Conservation (phyloP, 2,888 invertebrate genomes). For the Trichopria drosophilae region DNA sequence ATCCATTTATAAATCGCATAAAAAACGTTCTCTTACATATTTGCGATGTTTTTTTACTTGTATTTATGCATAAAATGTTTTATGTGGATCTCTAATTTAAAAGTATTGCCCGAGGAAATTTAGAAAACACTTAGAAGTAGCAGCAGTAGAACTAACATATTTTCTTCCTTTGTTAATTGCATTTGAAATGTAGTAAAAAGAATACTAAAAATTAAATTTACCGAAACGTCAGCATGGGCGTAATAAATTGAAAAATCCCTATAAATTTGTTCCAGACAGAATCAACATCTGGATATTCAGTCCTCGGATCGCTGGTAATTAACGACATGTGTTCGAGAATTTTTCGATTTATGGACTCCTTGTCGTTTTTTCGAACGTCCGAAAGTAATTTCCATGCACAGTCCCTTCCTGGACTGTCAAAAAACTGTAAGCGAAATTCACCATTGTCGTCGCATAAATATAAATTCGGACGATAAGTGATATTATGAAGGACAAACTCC, state of each 20-base stretch:
- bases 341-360: slow-evolving; percentile 61
- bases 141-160: too few species aligned
- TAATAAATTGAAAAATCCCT: slow-evolving; percentile 27
- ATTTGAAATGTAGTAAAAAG: too few species aligned
- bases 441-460: slow-evolving; percentile 60
- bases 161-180: too few species aligned
- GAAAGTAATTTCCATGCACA: slow-evolving; percentile 48
- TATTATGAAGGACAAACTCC: slow-evolving; percentile 64
- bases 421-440: slow-evolving; percentile 24
- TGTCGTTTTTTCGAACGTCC: slow-evolving; percentile 40
- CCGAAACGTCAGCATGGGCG: slow-evolving; percentile 46
- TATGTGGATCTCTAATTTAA: too few species aligned
- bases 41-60: too few species aligned
- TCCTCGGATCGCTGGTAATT: slow-evolving; percentile 60
- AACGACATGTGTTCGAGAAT: slow-evolving; percentile 64
- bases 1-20: too few species aligned
- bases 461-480: slow-evolving; percentile 67
- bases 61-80: too few species aligned
- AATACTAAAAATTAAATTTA: too few species aligned
- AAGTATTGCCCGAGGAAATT: too few species aligned
- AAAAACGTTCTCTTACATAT: too few species aligned
- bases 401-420: slow-evolving; percentile 14
- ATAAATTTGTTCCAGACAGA: slow-evolving; percentile 33
- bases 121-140: too few species aligned
- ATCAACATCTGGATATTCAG: slow-evolving; percentile 21